Conservation (phyloP, 2,888 invertebrate genomes). For the Cyaniris semiargus region DNA sequence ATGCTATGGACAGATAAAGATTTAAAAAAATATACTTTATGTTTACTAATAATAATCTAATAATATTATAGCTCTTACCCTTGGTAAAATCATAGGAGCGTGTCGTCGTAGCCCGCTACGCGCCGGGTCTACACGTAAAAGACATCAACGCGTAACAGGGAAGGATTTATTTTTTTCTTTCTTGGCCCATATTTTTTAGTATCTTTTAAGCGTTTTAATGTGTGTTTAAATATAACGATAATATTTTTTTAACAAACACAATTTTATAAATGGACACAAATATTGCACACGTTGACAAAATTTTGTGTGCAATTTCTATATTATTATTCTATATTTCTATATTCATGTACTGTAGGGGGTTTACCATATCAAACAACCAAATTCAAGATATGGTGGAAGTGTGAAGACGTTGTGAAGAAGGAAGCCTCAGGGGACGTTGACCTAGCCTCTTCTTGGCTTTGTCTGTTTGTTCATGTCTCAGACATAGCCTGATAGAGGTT, state of each 20-base stretch:
- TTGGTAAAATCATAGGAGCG: neutral
- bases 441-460: slow-evolving; percentile 82
- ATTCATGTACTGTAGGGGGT: too few species aligned
- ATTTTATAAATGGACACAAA: too few species aligned
- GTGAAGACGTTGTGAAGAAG: slow-evolving; percentile 30
- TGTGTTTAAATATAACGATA: too few species aligned
- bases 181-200: neutral
- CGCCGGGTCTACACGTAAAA: neutral
- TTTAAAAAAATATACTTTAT: too few species aligned
- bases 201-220: neutral
- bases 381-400: neutral
- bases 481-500: slow-evolving; percentile 82
- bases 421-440: slow-evolving; percentile 56
- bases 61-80: neutral
- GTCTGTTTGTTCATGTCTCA: slow-evolving; percentile 73
- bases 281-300: too few species aligned
- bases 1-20: too few species aligned
- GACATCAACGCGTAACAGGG: slow-evolving; percentile 17
- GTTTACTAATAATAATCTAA: too few species aligned
- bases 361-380: too few species aligned
- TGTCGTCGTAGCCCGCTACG: neutral
- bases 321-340: too few species aligned
- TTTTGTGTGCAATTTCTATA: too few species aligned
- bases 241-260: too few species aligned
- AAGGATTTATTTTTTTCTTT: neutral